Evolutionary conservation across 2,113 vertebrate species (phyloP), one percentile per base, ranked within the genome.

Genomic region (Phrynosoma platyrhinos): DNA sequence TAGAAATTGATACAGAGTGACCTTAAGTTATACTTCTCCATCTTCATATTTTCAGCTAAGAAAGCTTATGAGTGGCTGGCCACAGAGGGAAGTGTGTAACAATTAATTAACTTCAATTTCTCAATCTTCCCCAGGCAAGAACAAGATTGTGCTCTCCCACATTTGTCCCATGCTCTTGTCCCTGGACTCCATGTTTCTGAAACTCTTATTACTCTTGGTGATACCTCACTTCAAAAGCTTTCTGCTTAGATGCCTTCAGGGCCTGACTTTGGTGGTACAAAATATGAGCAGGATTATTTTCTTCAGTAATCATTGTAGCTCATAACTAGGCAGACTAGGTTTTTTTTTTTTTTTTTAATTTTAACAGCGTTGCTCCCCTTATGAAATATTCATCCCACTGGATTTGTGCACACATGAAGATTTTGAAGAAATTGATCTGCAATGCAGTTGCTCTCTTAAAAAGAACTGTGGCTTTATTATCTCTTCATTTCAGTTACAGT

Each of bases 301-400:
- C 94, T 91, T 90, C 92, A 91, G 93, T 91, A 95, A 94, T 94
- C 93, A 95, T 92, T 95, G 95, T 94, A 93, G 95, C 93, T 95
- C 94, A 90, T 96, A 95, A 95, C 94, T 91, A 95, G 93, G 93
- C 93, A 89, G 93, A 86, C 75, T 91, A 91, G 93, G 89, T 88
- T 23, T 12, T 30, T 4, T 27, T 23, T 12, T 30, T 4, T 27
- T 16, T 92, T 95, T 95, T 94, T 95, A 94, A 96, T 95, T 88
- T 96, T 95, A 96, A 92, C 93, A 92, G 94, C 91, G 92, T 93
- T 96, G 95, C 95, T 95, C 95, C 93, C 93, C 94, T 95, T 95
- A 95, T 96, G 95, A 95, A 96, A 95, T 95, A 95, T 96, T 95
- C 95, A 96, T 96, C 95, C 95, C 95, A 85, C 53, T 91, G 95